Evolutionary conservation across 2,797 vertebrate species (phyloP).

Genomic region (Valencia hispanica): DNA sequence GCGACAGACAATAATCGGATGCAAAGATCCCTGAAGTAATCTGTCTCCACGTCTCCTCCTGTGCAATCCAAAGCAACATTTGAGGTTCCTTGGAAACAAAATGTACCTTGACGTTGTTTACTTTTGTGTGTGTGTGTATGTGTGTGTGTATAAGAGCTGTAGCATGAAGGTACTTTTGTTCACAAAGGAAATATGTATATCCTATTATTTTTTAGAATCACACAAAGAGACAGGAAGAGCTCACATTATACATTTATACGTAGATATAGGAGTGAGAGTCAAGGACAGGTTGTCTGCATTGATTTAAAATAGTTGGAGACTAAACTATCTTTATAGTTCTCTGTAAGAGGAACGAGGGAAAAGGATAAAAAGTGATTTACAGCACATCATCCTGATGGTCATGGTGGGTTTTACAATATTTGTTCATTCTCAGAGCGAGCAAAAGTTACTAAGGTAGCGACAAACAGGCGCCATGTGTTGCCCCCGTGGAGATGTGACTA

Average conservation of each 20-base stretch:
- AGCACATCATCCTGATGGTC: constrained; percentile 11
- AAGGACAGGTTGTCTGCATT: neutral
- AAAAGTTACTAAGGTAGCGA: constrained; percentile 36
- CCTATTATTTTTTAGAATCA: neutral
- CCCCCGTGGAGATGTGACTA: neutral
- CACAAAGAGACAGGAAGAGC: neutral
- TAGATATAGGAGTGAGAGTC: neutral
- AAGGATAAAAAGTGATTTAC: constrained; percentile 18
- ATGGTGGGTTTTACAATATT: constrained; percentile 55
- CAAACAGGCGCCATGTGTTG: constrained; percentile 9
- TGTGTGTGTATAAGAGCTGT: neutral
- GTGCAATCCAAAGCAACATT: neutral
- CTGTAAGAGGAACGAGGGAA: constrained; percentile 39
- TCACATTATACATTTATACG: constrained; percentile 2
- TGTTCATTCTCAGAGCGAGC: constrained; percentile 28
- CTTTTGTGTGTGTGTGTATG: neutral
- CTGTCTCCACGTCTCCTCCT: constrained; percentile 5
- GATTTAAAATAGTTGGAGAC: constrained; percentile 29
- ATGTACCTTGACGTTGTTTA: neutral
- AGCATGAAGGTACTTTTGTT: neutral
- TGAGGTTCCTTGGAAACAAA: constrained; percentile 28
- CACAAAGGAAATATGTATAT: neutral
- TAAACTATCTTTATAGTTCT: constrained; percentile 48
- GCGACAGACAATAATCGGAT: constrained; percentile 38
- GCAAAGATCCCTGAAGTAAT: constrained; percentile 32